A percentile compares a stretch with the other conserved stretches of the same genome.
These are phyloP conservation scores for Capitulum mitella DNA, from an alignment of 2,888 invertebrate species.

Conservation along the genomic window DNA sequence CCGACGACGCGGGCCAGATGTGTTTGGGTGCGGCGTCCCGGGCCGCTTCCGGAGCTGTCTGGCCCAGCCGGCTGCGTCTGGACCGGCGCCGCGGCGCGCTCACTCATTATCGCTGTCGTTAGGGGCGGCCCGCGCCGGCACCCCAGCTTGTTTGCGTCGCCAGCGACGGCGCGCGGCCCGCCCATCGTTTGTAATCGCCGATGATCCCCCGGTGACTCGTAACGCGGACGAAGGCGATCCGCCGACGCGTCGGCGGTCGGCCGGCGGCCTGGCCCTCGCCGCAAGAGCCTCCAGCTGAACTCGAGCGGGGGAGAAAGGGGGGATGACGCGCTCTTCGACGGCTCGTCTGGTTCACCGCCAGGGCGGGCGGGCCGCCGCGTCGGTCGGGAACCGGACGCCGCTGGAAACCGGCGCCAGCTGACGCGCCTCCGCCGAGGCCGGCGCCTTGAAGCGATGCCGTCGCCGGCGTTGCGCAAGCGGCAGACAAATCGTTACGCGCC, in stretches of 20 bases:
- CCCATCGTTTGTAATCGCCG: background rate
- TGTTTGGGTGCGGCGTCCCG: background rate
- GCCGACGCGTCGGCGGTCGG: no score
- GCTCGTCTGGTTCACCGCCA: no score
- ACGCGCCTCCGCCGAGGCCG: no score
- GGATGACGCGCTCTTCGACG: no score
- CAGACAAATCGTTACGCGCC: background rate
- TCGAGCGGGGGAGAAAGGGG: no score
- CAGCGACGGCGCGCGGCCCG: background rate
- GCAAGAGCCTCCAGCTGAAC: no score
- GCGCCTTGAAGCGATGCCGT: background rate
- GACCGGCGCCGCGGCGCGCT: background rate
- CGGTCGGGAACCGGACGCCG: no score
- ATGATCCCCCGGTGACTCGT: background rate
- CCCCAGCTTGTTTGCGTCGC: background rate
- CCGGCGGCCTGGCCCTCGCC: no score
- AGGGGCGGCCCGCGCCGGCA: background rate
- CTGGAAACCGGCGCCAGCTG: no score
- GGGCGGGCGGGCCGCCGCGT: no score
- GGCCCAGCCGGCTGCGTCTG: background rate
- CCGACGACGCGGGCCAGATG: background rate
- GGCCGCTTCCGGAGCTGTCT: background rate
- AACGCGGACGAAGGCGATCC: no score
- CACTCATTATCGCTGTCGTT: conserved; percentile 1
- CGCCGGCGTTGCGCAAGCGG: background rate